Evolutionary conservation across 2,797 vertebrate species (phyloP), one percentile per base, ranked within the genome.

Genomic region (Channallabes apus): DNA sequence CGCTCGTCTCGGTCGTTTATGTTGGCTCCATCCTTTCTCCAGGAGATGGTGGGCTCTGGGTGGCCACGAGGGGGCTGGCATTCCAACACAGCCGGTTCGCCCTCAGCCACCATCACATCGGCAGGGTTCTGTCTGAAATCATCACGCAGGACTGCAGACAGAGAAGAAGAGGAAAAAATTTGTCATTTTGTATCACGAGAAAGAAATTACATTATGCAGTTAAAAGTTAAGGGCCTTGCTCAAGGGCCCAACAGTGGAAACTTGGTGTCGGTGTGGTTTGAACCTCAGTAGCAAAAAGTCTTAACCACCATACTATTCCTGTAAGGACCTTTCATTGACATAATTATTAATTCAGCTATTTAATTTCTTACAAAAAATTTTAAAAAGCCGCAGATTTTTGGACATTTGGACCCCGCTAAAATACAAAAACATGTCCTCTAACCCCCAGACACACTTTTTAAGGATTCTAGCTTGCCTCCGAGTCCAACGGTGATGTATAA

Each of bases 81-180:
- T 88, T 99, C 98, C 94, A 99, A 95, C 62, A 99, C 98, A 0
- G 98, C 98, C 0, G 98, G 98, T 86, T 99, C 98, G 14, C 98
- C 98, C 0, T 98, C 98, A 0, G 98, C 98, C 78, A 99, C 98
- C 90, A 99, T 98, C 91, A 99, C 98, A 90, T 99, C 98, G 3
- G 96, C 96, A 24, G 98, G 98, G 85, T 99, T 99, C 92, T 99
- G 98, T 90, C 98, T 94, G 94, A 99, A 99, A 93, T 99, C 98
- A 88, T 99, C 98, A 5, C 98, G 95, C 0, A 99, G 93, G 91
- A 99, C 98, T 99, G 91, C 27, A 46, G n/a, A 82, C 56, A 71
- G 18, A 71, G 14, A 79, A 62, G 58, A 32, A 51, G 17, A n/a
- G 54, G 41, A 18, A 69, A 65, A 32, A 24, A 61, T 58, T 27